Percentiles rank a stretch among this genome's conserved stretches.
These are phyloP conservation scores for Conops quadrifasciatus DNA, from an alignment of 2,888 invertebrate species.

Conservation along the genomic window DNA sequence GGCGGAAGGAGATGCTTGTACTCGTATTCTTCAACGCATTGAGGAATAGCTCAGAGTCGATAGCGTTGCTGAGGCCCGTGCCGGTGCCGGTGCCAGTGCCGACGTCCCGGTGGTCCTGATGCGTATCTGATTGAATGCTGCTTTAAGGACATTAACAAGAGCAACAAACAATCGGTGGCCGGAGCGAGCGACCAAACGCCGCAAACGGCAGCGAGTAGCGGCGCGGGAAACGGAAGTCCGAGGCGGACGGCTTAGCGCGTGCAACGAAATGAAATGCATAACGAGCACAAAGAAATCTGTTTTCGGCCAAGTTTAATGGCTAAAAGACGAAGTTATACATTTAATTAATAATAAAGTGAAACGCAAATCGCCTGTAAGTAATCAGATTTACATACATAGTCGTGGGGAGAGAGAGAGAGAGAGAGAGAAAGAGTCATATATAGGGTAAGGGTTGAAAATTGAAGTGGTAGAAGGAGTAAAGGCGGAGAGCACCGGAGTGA, in stretches of 20 bases:
- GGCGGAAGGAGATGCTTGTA: not conserved
- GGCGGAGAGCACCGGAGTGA: not conserved
- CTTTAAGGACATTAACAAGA: slow-evolving; percentile 8
- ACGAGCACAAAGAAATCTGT: slow-evolving; percentile 22
- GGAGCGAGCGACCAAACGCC: slow-evolving; percentile 4
- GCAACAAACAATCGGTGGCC: not conserved
- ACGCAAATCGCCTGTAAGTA: slow-evolving; percentile 26
- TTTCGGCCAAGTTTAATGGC: slow-evolving; percentile 27
- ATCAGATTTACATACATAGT: slow-evolving; percentile 11
- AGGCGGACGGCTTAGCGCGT: slow-evolving; percentile 51
- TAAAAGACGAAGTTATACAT: not conserved
- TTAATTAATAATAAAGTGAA: slow-evolving; percentile 19
- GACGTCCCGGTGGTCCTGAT: not conserved
- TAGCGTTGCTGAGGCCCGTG: no score
- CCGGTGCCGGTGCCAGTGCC: not conserved
- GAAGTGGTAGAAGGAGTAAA: not conserved
- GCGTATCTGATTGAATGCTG: slow-evolving; percentile 29
- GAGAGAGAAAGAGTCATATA: no score
- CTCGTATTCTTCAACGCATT: not conserved
- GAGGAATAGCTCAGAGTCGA: not conserved
- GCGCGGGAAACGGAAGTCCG: slow-evolving; percentile 48
- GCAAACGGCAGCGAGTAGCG: slow-evolving; percentile 32
- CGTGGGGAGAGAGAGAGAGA: not conserved
- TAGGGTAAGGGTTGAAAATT: no score
- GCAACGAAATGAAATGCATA: slow-evolving; percentile 47